Evolutionary conservation across 2,888 invertebrate species (phyloP).

Genomic region (Laspeyria flexula): DNA sequence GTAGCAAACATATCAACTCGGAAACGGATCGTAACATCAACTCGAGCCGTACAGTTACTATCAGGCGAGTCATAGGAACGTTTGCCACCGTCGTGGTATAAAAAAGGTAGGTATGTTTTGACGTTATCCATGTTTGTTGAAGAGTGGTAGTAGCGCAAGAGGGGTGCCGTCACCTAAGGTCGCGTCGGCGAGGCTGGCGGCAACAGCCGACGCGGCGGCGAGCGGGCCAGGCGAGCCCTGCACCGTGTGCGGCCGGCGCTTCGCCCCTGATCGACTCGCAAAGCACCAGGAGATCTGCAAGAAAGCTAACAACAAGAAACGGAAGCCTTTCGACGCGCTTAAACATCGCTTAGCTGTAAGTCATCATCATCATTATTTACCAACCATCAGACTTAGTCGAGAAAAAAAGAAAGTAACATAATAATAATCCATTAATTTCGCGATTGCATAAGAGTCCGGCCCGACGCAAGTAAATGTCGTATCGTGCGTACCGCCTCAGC

Average conservation of each 20-base stretch:
- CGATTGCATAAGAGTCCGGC: too few species aligned
- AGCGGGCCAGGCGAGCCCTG: conserved; percentile 79
- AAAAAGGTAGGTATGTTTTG: too few species aligned
- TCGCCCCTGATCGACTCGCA: conserved; percentile 91
- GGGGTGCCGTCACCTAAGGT: conserved; percentile 1
- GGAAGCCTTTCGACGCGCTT: conserved; percentile 96
- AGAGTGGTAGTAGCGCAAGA: conserved; percentile 3
- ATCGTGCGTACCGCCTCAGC: too few species aligned
- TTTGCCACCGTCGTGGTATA: too few species aligned
- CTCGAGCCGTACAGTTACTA: too few species aligned
- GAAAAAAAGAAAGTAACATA: too few species aligned
- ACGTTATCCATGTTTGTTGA: background rate
- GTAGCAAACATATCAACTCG: too few species aligned
- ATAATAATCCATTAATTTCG: too few species aligned
- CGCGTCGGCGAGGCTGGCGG: conserved; percentile 15
- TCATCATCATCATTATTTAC: background rate
- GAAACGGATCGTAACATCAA: too few species aligned
- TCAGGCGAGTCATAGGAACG: too few species aligned
- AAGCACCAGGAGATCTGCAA: conserved; percentile 95
- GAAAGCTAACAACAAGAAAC: conserved; percentile 91
- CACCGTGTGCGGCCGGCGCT: conserved; percentile 91
- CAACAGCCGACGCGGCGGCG: conserved; percentile 22
- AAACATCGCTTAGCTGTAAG: conserved; percentile 92
- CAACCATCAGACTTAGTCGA: too few species aligned
- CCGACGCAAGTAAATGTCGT: too few species aligned